A percentile compares a stretch with the other conserved stretches of the same genome.
Evolutionary conservation across 1,140 invertebrate species (phyloP).

Genomic region (Papilio aristodemus): DNA sequence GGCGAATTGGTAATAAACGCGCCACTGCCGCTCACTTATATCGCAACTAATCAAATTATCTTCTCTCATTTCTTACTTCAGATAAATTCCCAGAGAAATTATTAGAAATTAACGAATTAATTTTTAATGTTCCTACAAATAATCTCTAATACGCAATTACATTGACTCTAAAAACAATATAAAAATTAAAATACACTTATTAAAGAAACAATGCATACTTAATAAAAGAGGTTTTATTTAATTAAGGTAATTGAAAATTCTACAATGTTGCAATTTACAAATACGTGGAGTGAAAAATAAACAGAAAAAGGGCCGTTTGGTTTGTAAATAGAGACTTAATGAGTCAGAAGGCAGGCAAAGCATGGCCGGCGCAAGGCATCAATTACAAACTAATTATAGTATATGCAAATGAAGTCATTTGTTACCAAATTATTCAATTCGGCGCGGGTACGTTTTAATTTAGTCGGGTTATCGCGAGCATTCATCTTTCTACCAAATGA

Average conservation of each 20-base stretch:
- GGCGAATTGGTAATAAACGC: neutral
- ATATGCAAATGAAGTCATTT: conserved; percentile 66
- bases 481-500: conserved; percentile 52
- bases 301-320: conserved; percentile 39
- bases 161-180: neutral
- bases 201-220: conserved; percentile 10
- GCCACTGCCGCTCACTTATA: neutral
- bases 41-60: neutral
- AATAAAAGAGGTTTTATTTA: conserved; percentile 17
- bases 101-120: neutral
- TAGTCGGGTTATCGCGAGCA: conserved; percentile 53
- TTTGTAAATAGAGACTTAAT: conserved; percentile 36
- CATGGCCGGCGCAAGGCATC: conserved; percentile 40
- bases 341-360: conserved; percentile 36
- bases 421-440: conserved; percentile 66
- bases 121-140: conserved; percentile 8
- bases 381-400: conserved; percentile 64
- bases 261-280: conserved; percentile 26
- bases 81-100: neutral
- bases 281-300: conserved; percentile 41
- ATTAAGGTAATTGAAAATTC: conserved; percentile 24
- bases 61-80: neutral
- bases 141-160: too few species aligned
- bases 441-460: conserved; percentile 56
- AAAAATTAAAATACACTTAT: neutral